Evolutionary conservation across 2,888 invertebrate genomes (phyloP), one percentile per base, ranked within the genome.

Genomic region (Agrypnus murinus): DNA sequence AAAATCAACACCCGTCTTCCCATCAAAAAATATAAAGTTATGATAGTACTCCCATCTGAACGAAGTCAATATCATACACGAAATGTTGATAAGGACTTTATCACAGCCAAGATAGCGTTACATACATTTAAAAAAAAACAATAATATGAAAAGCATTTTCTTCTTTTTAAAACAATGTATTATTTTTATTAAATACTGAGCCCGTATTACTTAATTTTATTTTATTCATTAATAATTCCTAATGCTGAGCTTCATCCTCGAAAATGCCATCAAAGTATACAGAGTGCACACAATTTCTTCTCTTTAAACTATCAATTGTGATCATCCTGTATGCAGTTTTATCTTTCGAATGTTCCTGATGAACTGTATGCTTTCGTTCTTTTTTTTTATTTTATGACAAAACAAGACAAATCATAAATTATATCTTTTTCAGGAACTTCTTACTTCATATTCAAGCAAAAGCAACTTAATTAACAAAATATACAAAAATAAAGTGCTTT

Each of bases 1-100:
- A 58, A 48, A 53, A 58, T 10, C n/a, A 38, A 65, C 68, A 72
- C 60, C 45, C 43, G 36, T 19, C 36, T 60, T 45, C 59, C 40
- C 25, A 57, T 38, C 65, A 60, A 69, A 77, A 78, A 76, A 73
- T 75, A 75, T 64, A 75, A 73, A 74, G 78, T 84, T 84, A 87
- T 87, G 87, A 87, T 87, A 87, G 87, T 88, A 87, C 87, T 87
- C 85, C 87, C 87, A 87, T 87, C 87, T 86, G 86, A 84, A 85
- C 85, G 87, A 87, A 88, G 87, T 87, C 87, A 88, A 87, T 87
- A 87, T 86, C 87, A 87, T 86, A 86, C 83, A 83, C 81, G 84
- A 79, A 82, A 78, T 83, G 84, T 84, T 84, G 86, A 87, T 86
- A 87, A 86, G 86, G 86, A 87, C 86, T 85, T 84, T 86, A 86